Conservation (phyloP, 1,140 invertebrate species). For the Hyphantria cunea region DNA sequence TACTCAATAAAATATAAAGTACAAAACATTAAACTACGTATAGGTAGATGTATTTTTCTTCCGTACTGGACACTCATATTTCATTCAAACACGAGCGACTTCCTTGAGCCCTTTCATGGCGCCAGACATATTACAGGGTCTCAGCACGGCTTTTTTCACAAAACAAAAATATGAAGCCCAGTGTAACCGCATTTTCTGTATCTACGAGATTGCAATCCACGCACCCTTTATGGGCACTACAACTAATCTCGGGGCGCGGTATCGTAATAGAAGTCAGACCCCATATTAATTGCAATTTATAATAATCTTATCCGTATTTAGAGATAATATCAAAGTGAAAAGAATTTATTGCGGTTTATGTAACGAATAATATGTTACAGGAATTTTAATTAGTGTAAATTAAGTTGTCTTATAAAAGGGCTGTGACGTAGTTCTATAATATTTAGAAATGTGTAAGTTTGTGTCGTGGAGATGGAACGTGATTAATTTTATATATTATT, state of each 20-base stretch:
- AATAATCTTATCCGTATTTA: slow-evolving; percentile 1
- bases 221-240: slow-evolving; percentile 63
- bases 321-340: background rate
- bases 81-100: slow-evolving; percentile 21
- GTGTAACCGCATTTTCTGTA: slow-evolving; percentile 52
- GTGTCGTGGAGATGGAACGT: too few species aligned
- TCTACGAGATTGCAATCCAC: slow-evolving; percentile 51
- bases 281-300: slow-evolving; percentile 23
- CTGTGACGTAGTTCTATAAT: too few species aligned
- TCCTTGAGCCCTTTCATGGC: slow-evolving; percentile 12
- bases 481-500: too few species aligned
- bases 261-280: slow-evolving; percentile 16
- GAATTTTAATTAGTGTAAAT: background rate
- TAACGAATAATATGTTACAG: slow-evolving; percentile 1
- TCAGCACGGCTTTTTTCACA: slow-evolving; percentile 36
- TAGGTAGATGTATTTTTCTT: too few species aligned
- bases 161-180: slow-evolving; percentile 42
- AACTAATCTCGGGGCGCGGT: slow-evolving; percentile 47
- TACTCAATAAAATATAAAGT: slow-evolving; percentile 1
- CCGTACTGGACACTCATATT: slow-evolving; percentile 8
- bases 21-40: background rate
- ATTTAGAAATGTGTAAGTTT: too few species aligned
- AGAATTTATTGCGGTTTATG: slow-evolving; percentile 1
- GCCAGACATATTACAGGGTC: slow-evolving; percentile 33
- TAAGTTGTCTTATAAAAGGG: too few species aligned